Evolutionary conservation across 2,888 invertebrate genomes (phyloP).

Genomic region (Nemurella pictetii): DNA sequence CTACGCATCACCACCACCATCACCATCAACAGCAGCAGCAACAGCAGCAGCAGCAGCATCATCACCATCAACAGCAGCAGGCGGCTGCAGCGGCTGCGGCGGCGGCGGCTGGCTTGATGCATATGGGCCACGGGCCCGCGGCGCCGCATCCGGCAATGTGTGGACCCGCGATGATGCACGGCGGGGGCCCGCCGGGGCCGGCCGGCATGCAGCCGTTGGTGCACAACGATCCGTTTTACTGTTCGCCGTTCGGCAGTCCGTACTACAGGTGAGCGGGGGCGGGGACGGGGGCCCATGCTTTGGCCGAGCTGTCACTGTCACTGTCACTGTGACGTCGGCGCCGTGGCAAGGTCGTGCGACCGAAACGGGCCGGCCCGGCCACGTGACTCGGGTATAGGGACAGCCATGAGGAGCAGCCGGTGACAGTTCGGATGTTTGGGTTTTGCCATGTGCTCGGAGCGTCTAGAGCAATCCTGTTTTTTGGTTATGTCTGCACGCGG

Average conservation of each 20-base stretch:
- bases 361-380: not conserved
- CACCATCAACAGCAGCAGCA: not conserved
- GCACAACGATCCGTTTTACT: slow-evolving; percentile 62
- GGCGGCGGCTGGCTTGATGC: not conserved
- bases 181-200: slow-evolving; percentile 49
- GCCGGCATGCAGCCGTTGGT: slow-evolving; percentile 53
- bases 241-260: slow-evolving; percentile 61
- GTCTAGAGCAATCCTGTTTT: too few relatives aligned
- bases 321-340: not conserved
- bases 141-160: slow-evolving; percentile 31
- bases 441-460: too few relatives aligned
- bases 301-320: not conserved
- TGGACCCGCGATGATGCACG: slow-evolving; percentile 48
- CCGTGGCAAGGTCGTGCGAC: not conserved
- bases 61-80: not conserved
- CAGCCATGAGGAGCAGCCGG: too few relatives aligned
- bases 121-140: not conserved
- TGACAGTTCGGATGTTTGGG: too few relatives aligned
- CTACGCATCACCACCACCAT: not conserved
- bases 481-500: too few relatives aligned
- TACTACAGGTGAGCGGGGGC: slow-evolving; percentile 58
- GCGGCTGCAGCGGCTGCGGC: too few relatives aligned
- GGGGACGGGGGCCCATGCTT: not conserved
- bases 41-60: not conserved
- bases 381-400: not conserved